phyloP scores from a whole-genome alignment of 2,888 invertebrate genomes.

The Matsumyia berberina region DNA sequence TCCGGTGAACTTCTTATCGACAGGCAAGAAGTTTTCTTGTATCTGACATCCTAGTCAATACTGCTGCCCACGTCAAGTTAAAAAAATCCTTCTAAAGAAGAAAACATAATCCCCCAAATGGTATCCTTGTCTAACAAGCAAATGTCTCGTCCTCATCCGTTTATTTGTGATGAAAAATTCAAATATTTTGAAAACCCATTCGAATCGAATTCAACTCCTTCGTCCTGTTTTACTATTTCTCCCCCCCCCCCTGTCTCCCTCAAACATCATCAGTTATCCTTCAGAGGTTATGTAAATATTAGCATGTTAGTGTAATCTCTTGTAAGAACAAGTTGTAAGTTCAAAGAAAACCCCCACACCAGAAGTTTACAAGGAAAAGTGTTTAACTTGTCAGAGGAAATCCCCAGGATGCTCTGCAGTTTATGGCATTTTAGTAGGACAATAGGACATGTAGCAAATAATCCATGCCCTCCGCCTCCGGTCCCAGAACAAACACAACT shows the following conservation, averaged over 20 bases:
- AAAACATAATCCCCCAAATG: neutral
- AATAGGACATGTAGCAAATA: conserved; percentile 58
- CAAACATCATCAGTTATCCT: conserved; percentile 31
- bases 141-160: neutral
- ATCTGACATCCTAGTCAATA: neutral
- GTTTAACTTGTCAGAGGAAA: conserved; percentile 53
- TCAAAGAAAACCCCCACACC: conserved; percentile 16
- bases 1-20: no score
- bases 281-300: conserved; percentile 41
- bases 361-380: conserved; percentile 43
- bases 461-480: conserved; percentile 34
- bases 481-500: conserved; percentile 29
- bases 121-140: neutral
- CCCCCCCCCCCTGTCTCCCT: neutral
- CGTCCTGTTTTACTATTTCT: neutral
- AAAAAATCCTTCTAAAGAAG: neutral
- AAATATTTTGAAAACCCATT: neutral
- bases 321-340: conserved; percentile 41
- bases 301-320: conserved; percentile 45
- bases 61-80: neutral
- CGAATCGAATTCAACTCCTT: neutral
- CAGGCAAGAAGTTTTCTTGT: no score
- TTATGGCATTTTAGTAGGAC: conserved; percentile 54
- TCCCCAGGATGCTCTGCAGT: conserved; percentile 41
- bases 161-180: neutral